Percentiles rank a stretch among this genome's conserved stretches.
These are phyloP conservation scores for Buteo buteo DNA, from an alignment of 2,113 vertebrate species.

Conservation along the genomic window DNA sequence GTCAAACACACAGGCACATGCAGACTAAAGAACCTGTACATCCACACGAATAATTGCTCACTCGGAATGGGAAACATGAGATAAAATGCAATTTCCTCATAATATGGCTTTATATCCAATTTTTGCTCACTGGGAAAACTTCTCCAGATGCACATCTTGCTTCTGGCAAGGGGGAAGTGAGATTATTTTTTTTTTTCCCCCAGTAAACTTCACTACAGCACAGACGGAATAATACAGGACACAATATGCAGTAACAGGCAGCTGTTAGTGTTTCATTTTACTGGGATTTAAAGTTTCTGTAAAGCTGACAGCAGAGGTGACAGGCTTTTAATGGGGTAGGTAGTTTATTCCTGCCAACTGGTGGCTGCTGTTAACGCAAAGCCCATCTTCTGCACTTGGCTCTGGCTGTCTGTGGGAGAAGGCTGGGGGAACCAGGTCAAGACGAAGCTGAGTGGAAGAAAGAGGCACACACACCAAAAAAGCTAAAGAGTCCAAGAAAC, in stretches of 20 bases:
- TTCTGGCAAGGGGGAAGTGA: background rate
- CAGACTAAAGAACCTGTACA: background rate
- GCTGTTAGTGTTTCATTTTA: slow-evolving; percentile 31
- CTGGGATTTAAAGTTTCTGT: slow-evolving; percentile 1
- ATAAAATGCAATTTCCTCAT: slow-evolving; percentile 16
- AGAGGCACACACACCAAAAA: background rate
- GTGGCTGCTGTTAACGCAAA: background rate
- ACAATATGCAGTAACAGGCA: background rate
- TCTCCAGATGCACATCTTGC: slow-evolving; percentile 16
- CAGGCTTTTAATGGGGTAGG: background rate
- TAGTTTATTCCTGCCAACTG: background rate
- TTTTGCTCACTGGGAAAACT: slow-evolving; percentile 9
- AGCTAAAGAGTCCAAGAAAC: background rate
- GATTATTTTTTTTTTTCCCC: background rate
- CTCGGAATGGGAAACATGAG: background rate
- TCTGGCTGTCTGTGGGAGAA: background rate
- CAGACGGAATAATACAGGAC: background rate
- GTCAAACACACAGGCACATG: background rate
- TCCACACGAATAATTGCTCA: background rate
- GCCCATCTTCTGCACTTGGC: background rate
- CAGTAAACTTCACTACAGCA: background rate
- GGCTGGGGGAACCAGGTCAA: background rate
- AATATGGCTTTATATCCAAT: background rate
- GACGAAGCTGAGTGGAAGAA: background rate
- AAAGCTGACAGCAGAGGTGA: slow-evolving; percentile 28